These are phyloP conservation scores for Drosophila melanosoma DNA, from an alignment of 2,888 invertebrate species.

Conservation along the genomic window DNA sequence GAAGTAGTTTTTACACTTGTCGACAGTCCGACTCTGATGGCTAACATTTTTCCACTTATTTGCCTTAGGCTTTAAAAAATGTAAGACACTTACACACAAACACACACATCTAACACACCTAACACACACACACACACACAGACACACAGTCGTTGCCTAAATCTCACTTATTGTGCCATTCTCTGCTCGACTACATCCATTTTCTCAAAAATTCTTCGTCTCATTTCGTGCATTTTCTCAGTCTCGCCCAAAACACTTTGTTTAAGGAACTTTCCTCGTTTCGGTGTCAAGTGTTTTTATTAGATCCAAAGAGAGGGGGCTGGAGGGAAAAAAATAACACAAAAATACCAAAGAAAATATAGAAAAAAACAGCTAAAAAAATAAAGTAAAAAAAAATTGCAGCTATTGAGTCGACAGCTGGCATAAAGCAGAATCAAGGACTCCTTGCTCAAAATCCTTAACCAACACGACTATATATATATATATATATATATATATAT, in stretches of 20 bases:
- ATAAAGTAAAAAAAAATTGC: conserved; percentile 34
- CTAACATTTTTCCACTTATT: conserved; percentile 3
- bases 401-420: conserved; percentile 51
- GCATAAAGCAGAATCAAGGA: conserved; percentile 17
- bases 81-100: background rate
- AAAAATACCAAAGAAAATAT: conserved; percentile 18
- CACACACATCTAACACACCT: background rate
- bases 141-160: conserved; percentile 13
- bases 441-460: conserved; percentile 5
- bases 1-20: conserved; percentile 29
- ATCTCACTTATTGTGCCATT: conserved; percentile 14
- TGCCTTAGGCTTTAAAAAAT: conserved; percentile 7
- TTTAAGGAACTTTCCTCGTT: conserved; percentile 66
- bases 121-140: background rate
- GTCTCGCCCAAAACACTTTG: conserved; percentile 47
- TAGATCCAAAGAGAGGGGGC: conserved; percentile 40
- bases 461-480: conserved; percentile 18
- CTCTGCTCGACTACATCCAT: conserved; percentile 1
- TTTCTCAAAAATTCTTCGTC: conserved; percentile 20
- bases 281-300: conserved; percentile 75
- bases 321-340: conserved; percentile 4
- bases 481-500: background rate
- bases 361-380: conserved; percentile 28
- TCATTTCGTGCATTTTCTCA: conserved; percentile 20
- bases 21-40: conserved; percentile 8